These are phyloP conservation scores for Ericerus pela DNA, from an alignment of 1,140 invertebrate genomes.

Conservation along the genomic window DNA sequence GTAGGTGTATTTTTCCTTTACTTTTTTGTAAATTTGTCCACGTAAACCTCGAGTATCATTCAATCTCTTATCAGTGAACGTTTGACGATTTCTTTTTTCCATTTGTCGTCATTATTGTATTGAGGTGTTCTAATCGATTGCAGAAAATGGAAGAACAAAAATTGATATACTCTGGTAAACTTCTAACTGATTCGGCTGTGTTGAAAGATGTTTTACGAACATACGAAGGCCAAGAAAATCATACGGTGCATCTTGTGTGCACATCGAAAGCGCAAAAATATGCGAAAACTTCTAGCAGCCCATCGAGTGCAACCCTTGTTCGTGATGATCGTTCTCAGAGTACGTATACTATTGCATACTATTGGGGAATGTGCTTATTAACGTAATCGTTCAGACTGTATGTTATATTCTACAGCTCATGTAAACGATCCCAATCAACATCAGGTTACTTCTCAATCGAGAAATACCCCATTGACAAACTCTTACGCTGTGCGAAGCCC, in stretches of 20 bases:
- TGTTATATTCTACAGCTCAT: too few species aligned
- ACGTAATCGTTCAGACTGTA: too few species aligned
- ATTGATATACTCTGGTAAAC: constrained; percentile 78
- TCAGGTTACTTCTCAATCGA: too few species aligned
- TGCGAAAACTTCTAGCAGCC: neutral
- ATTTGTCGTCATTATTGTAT: neutral
- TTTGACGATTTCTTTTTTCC: constrained; percentile 1
- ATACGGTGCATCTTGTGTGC: constrained; percentile 73
- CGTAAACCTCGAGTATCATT: neutral
- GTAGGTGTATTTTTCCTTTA: constrained; percentile 40
- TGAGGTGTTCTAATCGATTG: constrained; percentile 22
- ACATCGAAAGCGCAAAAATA: constrained; percentile 25
- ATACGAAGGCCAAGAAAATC: constrained; percentile 51
- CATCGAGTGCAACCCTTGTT: too few species aligned
- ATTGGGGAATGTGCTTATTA: too few species aligned
- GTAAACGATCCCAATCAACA: too few species aligned
- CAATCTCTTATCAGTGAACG: neutral
- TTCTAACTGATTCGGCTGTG: constrained; percentile 56
- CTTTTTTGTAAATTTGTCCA: neutral
- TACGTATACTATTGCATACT: too few species aligned
- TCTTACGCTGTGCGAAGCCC: neutral
- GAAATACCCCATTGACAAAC: neutral
- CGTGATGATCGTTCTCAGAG: too few species aligned
- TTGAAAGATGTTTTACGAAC: constrained; percentile 65
- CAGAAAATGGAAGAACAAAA: constrained; percentile 66